Evolutionary conservation across 2,888 invertebrate genomes (phyloP).

Genomic region (Palloptera scutellata): DNA sequence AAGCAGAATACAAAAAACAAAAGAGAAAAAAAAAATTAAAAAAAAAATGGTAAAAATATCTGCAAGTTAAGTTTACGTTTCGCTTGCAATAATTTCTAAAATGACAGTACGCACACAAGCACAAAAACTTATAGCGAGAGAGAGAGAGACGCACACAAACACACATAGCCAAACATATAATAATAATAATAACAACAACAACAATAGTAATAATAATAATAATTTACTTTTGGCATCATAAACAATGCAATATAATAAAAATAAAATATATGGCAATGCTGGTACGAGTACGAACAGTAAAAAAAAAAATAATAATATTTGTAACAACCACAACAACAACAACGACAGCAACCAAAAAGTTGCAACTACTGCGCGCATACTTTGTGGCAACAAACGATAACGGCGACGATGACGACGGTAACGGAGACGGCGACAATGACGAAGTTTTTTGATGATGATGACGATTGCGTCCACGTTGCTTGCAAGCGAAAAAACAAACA

Average conservation of each 20-base stretch:
- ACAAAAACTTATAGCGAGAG: no score
- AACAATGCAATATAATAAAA: slow-evolving; percentile 56
- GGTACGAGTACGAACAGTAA: no score
- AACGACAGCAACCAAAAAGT: neutral
- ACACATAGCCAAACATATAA: no score
- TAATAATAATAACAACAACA: slow-evolving; percentile 9
- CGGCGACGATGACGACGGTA: neutral
- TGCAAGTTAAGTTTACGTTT: no score
- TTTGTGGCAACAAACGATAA: neutral
- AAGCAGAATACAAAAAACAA: no score
- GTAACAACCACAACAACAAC: slow-evolving; percentile 8
- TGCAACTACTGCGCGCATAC: neutral
- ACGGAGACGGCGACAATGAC: neutral
- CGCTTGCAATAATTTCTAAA: no score
- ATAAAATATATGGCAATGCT: slow-evolving; percentile 3
- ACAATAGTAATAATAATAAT: slow-evolving; percentile 44
- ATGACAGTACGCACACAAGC: no score
- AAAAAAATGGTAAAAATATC: no score
- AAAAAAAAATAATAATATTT: slow-evolving; percentile 10
- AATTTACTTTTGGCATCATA: slow-evolving; percentile 59
- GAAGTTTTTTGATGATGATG: slow-evolving; percentile 1
- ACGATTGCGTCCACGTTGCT: neutral
- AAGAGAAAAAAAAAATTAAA: no score
- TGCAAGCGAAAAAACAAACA: neutral
- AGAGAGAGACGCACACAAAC: no score